Evolutionary conservation across 2,888 invertebrate species (phyloP).

Genomic region (Gibbula magus): DNA sequence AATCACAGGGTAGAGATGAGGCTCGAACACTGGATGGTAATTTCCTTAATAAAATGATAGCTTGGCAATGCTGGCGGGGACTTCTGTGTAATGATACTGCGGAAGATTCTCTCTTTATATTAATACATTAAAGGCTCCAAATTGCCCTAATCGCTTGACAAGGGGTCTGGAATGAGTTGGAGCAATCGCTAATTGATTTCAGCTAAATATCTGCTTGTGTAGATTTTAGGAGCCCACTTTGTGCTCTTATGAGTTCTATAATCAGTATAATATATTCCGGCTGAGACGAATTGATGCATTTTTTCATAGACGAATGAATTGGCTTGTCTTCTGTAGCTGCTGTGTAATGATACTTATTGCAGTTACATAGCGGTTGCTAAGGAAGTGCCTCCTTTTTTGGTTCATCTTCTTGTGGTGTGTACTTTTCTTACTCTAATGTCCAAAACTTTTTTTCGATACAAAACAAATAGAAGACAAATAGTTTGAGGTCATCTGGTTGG

Average conservation of each 20-base stretch:
- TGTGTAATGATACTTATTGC: no score
- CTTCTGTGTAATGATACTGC: neutral
- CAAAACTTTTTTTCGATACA: no score
- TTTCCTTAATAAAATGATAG: constrained; percentile 29
- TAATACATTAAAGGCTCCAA: constrained; percentile 20
- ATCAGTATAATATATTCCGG: constrained; percentile 18
- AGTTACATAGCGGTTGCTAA: no score
- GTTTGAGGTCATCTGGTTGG: no score
- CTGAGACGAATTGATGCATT: neutral
- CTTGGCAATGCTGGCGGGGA: neutral
- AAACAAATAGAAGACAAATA: no score
- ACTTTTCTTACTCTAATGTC: no score
- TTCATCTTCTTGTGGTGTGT: no score
- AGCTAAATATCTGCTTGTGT: neutral
- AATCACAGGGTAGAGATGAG: neutral
- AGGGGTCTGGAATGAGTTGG: constrained; percentile 5
- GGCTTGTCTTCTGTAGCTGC: no score
- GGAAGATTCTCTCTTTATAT: neutral
- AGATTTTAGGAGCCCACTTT: constrained; percentile 13
- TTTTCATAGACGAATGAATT: neutral
- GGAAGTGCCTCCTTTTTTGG: no score
- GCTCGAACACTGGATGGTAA: neutral
- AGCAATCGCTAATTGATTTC: constrained; percentile 15
- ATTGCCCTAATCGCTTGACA: constrained; percentile 7
- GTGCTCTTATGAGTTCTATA: neutral